Percentiles rank a stretch among this genome's conserved stretches.
phyloP scores from a whole-genome alignment of 1,140 invertebrate species.

The Camponotus floridanus region DNA sequence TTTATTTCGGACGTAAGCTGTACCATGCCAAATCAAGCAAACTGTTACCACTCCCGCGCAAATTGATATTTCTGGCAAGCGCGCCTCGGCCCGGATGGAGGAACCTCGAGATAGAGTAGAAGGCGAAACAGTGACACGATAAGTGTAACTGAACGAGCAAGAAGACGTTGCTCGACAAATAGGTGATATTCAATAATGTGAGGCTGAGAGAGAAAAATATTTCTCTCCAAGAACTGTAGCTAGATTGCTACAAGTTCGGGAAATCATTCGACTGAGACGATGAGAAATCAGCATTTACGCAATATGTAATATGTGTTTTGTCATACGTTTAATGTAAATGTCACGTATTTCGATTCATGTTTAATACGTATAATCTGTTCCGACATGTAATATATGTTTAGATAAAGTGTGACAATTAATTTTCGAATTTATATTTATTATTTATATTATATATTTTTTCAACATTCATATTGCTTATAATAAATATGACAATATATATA shows the following conservation, averaged over 20 bases:
- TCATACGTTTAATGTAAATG: constrained; percentile 25
- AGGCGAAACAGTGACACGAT: constrained; percentile 60
- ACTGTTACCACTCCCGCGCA: constrained; percentile 78
- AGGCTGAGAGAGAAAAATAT: constrained; percentile 19
- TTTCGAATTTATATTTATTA: neutral
- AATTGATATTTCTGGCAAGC: constrained; percentile 82
- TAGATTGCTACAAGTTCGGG: neutral
- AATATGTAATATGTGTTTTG: constrained; percentile 4
- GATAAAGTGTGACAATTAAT: neutral
- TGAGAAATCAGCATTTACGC: constrained; percentile 29
- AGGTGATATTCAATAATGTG: constrained; percentile 62
- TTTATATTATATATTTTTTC: neutral
- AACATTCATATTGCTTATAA: neutral
- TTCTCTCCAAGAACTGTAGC: neutral
- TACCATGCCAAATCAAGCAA: constrained; percentile 78
- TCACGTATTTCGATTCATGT: constrained; percentile 30
- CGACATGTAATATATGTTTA: neutral
- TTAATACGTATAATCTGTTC: constrained; percentile 9
- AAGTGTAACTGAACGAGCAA: constrained; percentile 33
- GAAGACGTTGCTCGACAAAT: constrained; percentile 59
- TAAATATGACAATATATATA: neutral
- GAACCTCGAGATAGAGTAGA: constrained; percentile 17
- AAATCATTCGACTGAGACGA: constrained; percentile 4
- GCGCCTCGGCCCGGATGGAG: constrained; percentile 38
- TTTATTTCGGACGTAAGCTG: constrained; percentile 73